Evolutionary conservation across 2,113 vertebrate species (phyloP).

Genomic region (Anarhynchus alexandrinus): DNA sequence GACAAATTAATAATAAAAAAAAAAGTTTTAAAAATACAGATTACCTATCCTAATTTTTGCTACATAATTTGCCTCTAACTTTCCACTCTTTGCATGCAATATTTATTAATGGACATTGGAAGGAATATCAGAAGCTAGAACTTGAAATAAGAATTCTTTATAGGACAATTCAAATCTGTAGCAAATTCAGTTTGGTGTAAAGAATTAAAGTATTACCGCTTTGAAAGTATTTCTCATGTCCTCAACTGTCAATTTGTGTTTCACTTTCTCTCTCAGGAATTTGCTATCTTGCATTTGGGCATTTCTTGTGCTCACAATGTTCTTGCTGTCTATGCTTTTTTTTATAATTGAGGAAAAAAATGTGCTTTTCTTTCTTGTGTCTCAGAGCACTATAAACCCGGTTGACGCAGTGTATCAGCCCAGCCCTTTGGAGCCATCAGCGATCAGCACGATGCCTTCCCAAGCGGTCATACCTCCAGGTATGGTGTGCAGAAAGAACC

Average conservation of each 20-base stretch:
- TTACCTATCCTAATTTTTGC: not conserved
- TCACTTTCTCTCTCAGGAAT: constrained; percentile 43
- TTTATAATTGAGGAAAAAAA: constrained; percentile 1
- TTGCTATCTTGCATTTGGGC: not conserved
- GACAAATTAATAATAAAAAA: not conserved
- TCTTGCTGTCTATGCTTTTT: not conserved
- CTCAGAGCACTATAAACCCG: constrained; percentile 97
- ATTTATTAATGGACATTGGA: not conserved
- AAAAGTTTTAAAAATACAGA: not conserved
- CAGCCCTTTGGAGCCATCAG: constrained; percentile 82
- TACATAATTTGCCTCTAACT: not conserved
- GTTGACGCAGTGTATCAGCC: constrained; percentile 96
- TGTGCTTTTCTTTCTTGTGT: constrained; percentile 31
- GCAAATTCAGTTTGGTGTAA: not conserved
- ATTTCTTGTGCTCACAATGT: constrained; percentile 11
- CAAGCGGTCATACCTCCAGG: constrained; percentile 91
- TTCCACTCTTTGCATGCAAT: not conserved
- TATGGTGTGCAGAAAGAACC: constrained; percentile 37
- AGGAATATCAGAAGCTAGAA: not conserved
- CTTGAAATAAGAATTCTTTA: not conserved
- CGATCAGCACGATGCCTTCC: constrained; percentile 91
- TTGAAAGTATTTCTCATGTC: constrained; percentile 5
- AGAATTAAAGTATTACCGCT: not conserved
- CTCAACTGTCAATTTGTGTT: constrained; percentile 43
- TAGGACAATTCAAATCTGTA: not conserved